A percentile compares a stretch with the other conserved stretches of the same genome.
Conservation (phyloP, 2,888 invertebrate genomes). For the Drosophila vallismaia region DNA sequence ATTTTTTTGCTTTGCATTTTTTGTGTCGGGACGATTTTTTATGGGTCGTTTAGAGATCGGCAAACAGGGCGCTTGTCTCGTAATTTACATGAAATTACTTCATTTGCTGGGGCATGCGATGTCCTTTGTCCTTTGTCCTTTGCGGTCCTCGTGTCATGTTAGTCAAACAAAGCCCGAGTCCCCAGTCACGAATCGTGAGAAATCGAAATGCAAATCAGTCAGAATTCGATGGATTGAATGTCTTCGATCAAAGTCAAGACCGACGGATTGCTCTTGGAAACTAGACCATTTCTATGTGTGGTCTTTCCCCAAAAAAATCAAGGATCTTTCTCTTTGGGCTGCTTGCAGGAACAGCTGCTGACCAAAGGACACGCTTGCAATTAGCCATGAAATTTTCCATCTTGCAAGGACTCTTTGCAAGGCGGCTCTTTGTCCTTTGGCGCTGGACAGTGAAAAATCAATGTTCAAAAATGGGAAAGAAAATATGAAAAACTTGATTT, state of each 20-base stretch:
- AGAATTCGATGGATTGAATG: slow-evolving; percentile 1
- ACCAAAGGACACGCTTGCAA: slow-evolving; percentile 59
- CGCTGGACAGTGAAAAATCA: slow-evolving; percentile 42
- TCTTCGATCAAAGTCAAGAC: slow-evolving; percentile 24
- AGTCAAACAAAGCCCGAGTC: not conserved
- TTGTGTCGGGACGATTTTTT: slow-evolving; percentile 53
- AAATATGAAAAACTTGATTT: slow-evolving; percentile 14
- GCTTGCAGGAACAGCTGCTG: slow-evolving; percentile 55
- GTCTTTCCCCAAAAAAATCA: slow-evolving; percentile 2
- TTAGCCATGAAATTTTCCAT: slow-evolving; percentile 69
- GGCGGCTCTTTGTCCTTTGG: slow-evolving; percentile 31
- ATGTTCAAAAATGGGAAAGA: slow-evolving; percentile 12
- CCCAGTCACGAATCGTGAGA: slow-evolving; percentile 34
- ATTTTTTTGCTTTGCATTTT: slow-evolving; percentile 27
- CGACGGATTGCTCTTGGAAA: not conserved
- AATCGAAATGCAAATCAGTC: slow-evolving; percentile 39
- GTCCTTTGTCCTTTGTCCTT: slow-evolving; percentile 17
- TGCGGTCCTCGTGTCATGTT: slow-evolving; percentile 31
- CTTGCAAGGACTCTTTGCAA: slow-evolving; percentile 29
- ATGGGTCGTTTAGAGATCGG: slow-evolving; percentile 69
- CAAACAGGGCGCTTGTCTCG: slow-evolving; percentile 75
- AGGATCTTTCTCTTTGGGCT: not conserved
- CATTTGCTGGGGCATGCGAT: slow-evolving; percentile 56
- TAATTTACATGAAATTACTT: slow-evolving; percentile 80
- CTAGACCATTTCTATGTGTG: slow-evolving; percentile 19